Percentiles rank a stretch among this genome's conserved stretches.
Conservation (phyloP, 2,113 vertebrate genomes). For the Syrmaticus mikado region DNA sequence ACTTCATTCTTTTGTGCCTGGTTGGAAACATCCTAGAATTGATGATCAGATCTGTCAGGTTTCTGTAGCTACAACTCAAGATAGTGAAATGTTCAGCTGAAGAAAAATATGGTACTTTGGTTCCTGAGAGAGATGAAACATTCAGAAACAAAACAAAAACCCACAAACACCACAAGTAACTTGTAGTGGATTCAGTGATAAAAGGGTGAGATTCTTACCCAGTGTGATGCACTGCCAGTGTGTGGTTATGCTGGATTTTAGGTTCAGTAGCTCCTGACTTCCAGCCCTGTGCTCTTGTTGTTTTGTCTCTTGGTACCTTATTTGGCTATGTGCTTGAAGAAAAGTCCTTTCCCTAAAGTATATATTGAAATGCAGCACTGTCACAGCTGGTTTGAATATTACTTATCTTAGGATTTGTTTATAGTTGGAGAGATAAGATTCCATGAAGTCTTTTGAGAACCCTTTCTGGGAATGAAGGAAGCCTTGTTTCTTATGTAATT, state of each 20-base stretch:
- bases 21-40: not conserved
- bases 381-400: constrained; percentile 16
- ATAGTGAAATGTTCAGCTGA: not conserved
- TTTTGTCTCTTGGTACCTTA: not conserved
- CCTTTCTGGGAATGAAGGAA: constrained; percentile 22
- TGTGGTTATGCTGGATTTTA: not conserved
- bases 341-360: not conserved
- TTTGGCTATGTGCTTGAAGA: not conserved
- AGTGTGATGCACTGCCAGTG: fast-evolving
- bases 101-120: not conserved
- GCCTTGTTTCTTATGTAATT: not conserved
- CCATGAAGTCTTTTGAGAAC: not conserved
- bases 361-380: not conserved
- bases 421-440: not conserved
- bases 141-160: not conserved
- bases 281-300: not conserved
- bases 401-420: constrained; percentile 9
- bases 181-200: not conserved
- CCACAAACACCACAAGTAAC: not conserved
- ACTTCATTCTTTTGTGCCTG: not conserved
- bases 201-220: not conserved
- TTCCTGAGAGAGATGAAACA: not conserved
- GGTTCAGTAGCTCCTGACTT: not conserved
- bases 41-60: not conserved
- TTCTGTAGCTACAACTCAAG: not conserved